Evolutionary conservation across 2,113 vertebrate species (phyloP).

Genomic region (Candoia aspera): DNA sequence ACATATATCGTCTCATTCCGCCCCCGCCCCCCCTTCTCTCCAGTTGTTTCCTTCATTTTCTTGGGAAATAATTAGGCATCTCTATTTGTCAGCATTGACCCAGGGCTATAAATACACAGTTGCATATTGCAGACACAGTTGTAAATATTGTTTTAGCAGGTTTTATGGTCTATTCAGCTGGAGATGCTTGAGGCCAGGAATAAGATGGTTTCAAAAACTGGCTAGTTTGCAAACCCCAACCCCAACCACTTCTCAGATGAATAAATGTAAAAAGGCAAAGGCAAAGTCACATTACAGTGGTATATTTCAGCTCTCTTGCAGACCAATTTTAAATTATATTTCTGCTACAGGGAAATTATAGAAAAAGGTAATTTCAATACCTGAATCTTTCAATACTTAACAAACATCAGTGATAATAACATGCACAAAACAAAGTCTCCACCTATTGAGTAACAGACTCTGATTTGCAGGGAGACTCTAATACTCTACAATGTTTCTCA

Average conservation of each 20-base stretch:
- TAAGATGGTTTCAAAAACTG: slow-evolving; percentile 54
- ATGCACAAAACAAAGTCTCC: not conserved
- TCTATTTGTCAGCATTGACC: slow-evolving; percentile 66
- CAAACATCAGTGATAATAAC: not conserved
- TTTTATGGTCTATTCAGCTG: slow-evolving; percentile 63
- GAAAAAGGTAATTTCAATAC: not conserved
- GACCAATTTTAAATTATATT: not conserved
- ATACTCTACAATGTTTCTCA: not conserved
- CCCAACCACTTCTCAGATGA: slow-evolving; percentile 26
- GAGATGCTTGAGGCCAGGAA: slow-evolving; percentile 42
- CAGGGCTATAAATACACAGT: slow-evolving; percentile 54
- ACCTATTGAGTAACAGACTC: not conserved
- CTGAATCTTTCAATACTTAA: not conserved
- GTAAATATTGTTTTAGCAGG: slow-evolving; percentile 69
- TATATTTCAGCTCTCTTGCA: slow-evolving; percentile 18
- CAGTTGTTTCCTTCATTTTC: not conserved
- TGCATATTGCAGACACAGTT: slow-evolving; percentile 48
- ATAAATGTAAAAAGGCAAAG: slow-evolving; percentile 39
- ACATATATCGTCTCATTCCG: not conserved
- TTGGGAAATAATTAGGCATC: slow-evolving; percentile 54
- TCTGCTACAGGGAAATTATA: not conserved
- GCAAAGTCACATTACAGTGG: not conserved
- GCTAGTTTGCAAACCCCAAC: slow-evolving; percentile 60
- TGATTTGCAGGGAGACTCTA: not conserved
- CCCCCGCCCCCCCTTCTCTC: not conserved